Conservation (phyloP, 2,113 vertebrate species). For the Piaya cayana region DNA sequence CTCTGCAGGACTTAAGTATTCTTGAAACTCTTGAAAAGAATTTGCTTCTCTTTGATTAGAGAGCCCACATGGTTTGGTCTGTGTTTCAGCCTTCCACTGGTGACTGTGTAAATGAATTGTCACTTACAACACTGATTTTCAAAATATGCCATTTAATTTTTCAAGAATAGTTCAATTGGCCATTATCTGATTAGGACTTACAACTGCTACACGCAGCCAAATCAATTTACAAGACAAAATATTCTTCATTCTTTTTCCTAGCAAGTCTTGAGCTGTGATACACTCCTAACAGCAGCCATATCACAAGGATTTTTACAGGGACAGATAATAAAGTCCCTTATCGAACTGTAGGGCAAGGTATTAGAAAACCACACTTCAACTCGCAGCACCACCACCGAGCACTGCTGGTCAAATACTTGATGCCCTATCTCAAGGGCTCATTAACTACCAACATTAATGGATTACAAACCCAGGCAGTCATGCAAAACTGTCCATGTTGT, state of each 20-base stretch:
- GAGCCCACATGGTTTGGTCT: not conserved
- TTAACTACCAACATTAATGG: not conserved
- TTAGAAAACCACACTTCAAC: not conserved
- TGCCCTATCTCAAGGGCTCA: not conserved
- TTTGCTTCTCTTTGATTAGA: not conserved
- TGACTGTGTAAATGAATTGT: not conserved
- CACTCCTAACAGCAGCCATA: rapidly evolving
- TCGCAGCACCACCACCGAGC: not conserved
- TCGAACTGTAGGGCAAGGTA: not conserved
- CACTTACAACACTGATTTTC: not conserved
- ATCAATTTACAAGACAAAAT: not conserved
- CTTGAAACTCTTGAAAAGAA: not conserved
- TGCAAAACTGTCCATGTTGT: not conserved
- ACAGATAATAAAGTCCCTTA: not conserved
- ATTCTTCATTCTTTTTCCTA: not conserved
- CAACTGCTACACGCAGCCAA: not conserved
- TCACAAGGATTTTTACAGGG: not conserved
- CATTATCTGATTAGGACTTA: not conserved
- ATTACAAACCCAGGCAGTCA: not conserved
- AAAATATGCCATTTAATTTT: not conserved
- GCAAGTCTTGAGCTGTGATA: not conserved
- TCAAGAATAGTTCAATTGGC: not conserved
- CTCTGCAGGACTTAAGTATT: not conserved
- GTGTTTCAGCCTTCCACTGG: not conserved
- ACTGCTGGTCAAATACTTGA: not conserved